Percentiles rank a stretch among this genome's conserved stretches.
These are phyloP conservation scores for Rhegmatorhina hoffmannsi DNA, from an alignment of 2,113 vertebrate genomes.

Conservation along the genomic window DNA sequence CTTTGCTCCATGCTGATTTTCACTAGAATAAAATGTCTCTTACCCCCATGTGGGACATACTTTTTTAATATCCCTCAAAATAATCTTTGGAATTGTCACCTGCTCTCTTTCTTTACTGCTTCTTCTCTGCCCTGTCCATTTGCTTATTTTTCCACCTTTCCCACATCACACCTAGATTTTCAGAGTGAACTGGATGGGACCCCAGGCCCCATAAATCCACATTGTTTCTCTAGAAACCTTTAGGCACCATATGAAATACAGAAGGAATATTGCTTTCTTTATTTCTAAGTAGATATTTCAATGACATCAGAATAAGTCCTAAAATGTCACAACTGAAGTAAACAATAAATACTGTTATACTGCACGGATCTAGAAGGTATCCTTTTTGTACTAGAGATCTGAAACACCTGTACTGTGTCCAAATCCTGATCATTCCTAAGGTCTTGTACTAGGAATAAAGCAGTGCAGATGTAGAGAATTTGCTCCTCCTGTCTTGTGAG, in stretches of 20 bases:
- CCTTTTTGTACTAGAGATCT: background rate
- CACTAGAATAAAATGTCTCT: background rate
- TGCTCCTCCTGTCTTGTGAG: background rate
- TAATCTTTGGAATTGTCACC: background rate
- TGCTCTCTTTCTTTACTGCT: background rate
- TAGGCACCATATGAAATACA: background rate
- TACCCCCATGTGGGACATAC: background rate
- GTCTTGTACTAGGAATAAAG: background rate
- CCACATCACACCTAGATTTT: background rate
- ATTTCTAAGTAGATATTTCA: background rate
- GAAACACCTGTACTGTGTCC: background rate
- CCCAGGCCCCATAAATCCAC: fast-evolving
- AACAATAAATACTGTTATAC: background rate
- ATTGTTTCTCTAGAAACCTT: background rate
- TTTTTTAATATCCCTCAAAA: background rate
- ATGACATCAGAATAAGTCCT: background rate
- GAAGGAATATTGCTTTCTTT: background rate
- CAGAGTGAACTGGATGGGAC: background rate
- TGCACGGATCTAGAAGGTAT: background rate
- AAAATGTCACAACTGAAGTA: background rate
- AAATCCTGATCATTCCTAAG: background rate
- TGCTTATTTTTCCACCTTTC: background rate
- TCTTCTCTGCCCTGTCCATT: background rate
- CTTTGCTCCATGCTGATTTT: background rate
- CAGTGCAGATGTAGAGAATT: background rate